phyloP scores from a whole-genome alignment of 2,797 vertebrate species.

The Nyctalus aviator region DNA sequence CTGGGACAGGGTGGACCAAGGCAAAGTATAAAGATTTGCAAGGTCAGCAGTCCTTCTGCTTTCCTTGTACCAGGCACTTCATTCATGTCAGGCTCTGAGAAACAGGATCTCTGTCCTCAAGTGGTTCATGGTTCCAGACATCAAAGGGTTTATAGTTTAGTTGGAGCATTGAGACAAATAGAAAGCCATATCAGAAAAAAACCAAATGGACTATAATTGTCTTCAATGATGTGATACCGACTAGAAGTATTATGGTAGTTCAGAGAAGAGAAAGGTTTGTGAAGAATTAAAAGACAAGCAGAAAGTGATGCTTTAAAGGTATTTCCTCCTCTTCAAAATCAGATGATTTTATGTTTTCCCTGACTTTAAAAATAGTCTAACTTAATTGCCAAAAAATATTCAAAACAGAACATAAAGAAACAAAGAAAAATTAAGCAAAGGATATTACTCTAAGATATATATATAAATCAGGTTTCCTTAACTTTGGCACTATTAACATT shows the following conservation, averaged over 20 bases:
- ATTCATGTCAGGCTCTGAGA: background rate
- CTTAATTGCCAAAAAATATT: background rate
- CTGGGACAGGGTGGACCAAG: rapidly evolving
- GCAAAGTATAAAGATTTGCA: background rate
- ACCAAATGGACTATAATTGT: background rate
- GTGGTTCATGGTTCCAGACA: background rate
- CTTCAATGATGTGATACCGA: background rate
- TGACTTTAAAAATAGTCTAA: background rate
- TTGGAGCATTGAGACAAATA: background rate
- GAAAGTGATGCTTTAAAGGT: background rate
- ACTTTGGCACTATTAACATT: background rate
- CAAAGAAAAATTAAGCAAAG: background rate
- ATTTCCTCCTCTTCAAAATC: background rate
- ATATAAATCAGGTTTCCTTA: background rate
- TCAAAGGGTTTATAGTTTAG: background rate
- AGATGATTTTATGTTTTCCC: background rate
- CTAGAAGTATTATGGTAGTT: background rate
- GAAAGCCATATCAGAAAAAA: background rate
- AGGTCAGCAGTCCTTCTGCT: background rate
- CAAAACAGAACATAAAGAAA: background rate
- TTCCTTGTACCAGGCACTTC: background rate
- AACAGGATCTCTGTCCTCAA: background rate
- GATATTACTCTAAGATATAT: background rate
- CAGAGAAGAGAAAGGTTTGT: background rate
- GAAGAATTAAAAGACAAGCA: background rate